Evolutionary conservation across 2,797 vertebrate genomes (phyloP), one percentile per base, ranked within the genome.

Genomic region (Euthynnus affinis): DNA sequence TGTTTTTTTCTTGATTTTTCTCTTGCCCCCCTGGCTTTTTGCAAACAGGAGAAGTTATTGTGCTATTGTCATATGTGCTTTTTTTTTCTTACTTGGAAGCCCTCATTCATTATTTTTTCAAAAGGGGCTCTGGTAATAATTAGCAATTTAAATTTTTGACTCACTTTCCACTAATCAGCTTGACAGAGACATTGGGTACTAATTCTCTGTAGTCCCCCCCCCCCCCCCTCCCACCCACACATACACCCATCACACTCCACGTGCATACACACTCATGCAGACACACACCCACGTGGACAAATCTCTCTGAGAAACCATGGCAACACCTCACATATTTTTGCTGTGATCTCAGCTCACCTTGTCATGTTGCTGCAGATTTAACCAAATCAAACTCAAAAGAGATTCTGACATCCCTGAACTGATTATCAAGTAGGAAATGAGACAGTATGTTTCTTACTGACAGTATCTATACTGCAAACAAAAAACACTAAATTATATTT

Each of bases 131-230:
- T 81, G 71, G 72, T 92, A 90, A 90, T 94, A 94, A 96, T 95
- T 94, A 94, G 93, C 93, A 95, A 95, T 95, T 95, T 93, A 94
- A 95, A 94, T 94, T 89, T 92, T 91, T 92, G 84, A 84, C 78
- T 89, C 78, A 76, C 82, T 83, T 94, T 90, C 73, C 76, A 83
- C 91, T 94, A 94, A 94, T 94, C 92, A 94, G 90, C 91, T 80
- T 91, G 91, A 93, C 85, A 91, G 83, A 92, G 78, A 89, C 80
- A 82, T 69, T 90, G 82, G 85, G 72, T 74, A 74, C 60, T 83
- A 84, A 92, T 90, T 90, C 82, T 92, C 80, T 77, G 55, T 67
- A 66, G 81, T 83, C 70, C 12, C 40, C 40, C 49, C n/a, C 15
- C 56, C 46, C 81, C 78, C 62, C 56, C 29, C 3, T 4, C 27